These are phyloP conservation scores for Petromus typicus DNA, from an alignment of 2,113 vertebrate species.

Conservation along the genomic window DNA sequence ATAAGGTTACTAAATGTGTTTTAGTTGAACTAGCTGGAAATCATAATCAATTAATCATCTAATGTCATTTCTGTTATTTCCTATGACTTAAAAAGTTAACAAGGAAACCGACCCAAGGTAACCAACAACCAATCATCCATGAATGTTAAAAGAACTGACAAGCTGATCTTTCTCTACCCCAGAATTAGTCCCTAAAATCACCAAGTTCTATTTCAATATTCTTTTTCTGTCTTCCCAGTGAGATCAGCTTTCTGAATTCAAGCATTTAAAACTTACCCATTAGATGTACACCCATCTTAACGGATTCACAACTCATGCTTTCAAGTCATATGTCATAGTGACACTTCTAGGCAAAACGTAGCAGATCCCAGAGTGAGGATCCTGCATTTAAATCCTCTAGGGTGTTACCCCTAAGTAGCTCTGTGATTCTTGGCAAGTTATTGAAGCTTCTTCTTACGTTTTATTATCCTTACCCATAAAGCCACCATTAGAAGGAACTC, in stretches of 20 bases:
- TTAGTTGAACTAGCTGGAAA: neutral
- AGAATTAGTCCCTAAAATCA: neutral
- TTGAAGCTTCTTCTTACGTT: neutral
- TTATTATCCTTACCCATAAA: neutral
- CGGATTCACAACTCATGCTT: neutral
- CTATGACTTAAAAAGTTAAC: neutral
- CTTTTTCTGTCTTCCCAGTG: neutral
- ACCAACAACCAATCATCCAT: neutral
- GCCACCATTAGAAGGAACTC: neutral
- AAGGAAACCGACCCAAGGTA: neutral
- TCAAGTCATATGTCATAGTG: neutral
- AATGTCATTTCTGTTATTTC: neutral
- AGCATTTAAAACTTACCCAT: neutral
- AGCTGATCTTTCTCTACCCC: neutral
- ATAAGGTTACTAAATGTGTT: neutral
- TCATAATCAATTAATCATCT: neutral
- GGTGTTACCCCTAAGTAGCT: neutral
- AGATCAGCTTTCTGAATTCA: slow-evolving; percentile 22
- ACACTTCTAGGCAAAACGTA: neutral
- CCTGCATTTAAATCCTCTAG: neutral
- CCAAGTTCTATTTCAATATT: neutral
- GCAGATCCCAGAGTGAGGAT: neutral
- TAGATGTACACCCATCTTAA: neutral
- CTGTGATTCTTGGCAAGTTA: neutral
- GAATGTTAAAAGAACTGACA: neutral